These are phyloP conservation scores for Vesta saturnalis DNA, from an alignment of 2,888 invertebrate species.

Conservation along the genomic window DNA sequence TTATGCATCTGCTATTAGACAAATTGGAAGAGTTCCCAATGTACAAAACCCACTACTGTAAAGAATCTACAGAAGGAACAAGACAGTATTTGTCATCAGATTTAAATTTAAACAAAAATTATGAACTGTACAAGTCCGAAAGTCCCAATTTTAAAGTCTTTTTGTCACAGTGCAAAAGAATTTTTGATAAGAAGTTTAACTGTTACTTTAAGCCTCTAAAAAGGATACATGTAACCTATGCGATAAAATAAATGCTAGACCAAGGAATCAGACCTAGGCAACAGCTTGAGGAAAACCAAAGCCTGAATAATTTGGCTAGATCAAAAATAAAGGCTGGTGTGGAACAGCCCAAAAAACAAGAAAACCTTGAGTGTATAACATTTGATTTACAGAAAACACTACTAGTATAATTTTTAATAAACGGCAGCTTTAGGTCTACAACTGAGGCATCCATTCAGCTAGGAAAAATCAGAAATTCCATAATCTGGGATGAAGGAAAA, in stretches of 20 bases:
- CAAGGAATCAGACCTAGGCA: not conserved
- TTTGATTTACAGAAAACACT: constrained; percentile 48
- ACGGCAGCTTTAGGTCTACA: constrained; percentile 47
- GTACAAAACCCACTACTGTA: constrained; percentile 21
- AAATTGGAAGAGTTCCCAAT: constrained; percentile 17
- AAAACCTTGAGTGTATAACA: constrained; percentile 25
- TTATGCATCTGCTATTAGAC: no score
- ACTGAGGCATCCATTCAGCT: constrained; percentile 42
- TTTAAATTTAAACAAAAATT: not conserved
- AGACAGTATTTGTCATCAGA: constrained; percentile 4
- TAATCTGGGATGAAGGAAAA: constrained; percentile 45
- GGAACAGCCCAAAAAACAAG: constrained; percentile 12
- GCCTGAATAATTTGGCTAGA: constrained; percentile 17
- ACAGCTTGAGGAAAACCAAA: not conserved
- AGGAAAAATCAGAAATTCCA: no score
- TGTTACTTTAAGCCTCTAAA: not conserved
- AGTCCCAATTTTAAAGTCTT: not conserved
- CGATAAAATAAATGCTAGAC: not conserved
- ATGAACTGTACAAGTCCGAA: not conserved
- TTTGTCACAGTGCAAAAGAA: not conserved
- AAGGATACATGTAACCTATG: not conserved
- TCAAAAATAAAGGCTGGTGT: constrained; percentile 28
- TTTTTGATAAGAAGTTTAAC: not conserved
- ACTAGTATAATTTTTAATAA: constrained; percentile 47
- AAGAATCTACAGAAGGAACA: not conserved